These are phyloP conservation scores for Drosophila nigricruria DNA, from an alignment of 2,888 invertebrate genomes.

Conservation along the genomic window DNA sequence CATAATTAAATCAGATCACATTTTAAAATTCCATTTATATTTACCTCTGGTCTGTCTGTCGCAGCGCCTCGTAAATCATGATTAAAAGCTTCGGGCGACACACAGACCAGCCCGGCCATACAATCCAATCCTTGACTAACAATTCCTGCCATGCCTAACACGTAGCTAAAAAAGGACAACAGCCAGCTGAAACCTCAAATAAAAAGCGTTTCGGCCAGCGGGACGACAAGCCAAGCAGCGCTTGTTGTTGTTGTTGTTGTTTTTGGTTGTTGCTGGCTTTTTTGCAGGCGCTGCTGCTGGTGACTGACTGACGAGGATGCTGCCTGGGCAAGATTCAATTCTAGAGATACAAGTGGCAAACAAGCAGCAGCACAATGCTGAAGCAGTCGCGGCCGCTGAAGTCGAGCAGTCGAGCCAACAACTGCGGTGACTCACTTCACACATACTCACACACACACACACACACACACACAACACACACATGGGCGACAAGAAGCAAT, in stretches of 20 bases:
- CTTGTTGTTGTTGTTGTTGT: constrained; percentile 15
- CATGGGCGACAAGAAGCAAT: constrained; percentile 27
- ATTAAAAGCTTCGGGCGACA: constrained; percentile 83
- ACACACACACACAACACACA: constrained; percentile 17
- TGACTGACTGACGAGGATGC: constrained; percentile 67
- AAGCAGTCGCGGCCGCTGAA: constrained; percentile 47
- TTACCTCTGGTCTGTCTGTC: constrained; percentile 71
- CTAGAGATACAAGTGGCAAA: constrained; percentile 77
- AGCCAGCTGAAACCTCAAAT: constrained; percentile 62
- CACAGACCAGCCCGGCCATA: constrained; percentile 42
- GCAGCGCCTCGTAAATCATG: constrained; percentile 81
- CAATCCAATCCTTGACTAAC: constrained; percentile 42
- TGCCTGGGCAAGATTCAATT: constrained; percentile 77
- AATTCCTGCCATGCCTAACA: constrained; percentile 69
- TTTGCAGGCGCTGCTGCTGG: constrained; percentile 25
- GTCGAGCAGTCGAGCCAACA: constrained; percentile 60
- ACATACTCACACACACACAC: constrained; percentile 26
- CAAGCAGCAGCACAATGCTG: constrained; percentile 45
- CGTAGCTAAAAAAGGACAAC: constrained; percentile 53
- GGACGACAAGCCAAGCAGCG: constrained; percentile 59
- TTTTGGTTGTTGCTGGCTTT: constrained; percentile 13
- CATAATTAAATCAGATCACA: constrained; percentile 83
- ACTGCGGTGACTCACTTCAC: constrained; percentile 71
- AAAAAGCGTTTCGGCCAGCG: constrained; percentile 70
- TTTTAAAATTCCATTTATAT: constrained; percentile 83